Percentiles rank a stretch among this genome's conserved stretches.
Evolutionary conservation across 2,113 vertebrate species (phyloP).

Genomic region (Xenus cinereus): DNA sequence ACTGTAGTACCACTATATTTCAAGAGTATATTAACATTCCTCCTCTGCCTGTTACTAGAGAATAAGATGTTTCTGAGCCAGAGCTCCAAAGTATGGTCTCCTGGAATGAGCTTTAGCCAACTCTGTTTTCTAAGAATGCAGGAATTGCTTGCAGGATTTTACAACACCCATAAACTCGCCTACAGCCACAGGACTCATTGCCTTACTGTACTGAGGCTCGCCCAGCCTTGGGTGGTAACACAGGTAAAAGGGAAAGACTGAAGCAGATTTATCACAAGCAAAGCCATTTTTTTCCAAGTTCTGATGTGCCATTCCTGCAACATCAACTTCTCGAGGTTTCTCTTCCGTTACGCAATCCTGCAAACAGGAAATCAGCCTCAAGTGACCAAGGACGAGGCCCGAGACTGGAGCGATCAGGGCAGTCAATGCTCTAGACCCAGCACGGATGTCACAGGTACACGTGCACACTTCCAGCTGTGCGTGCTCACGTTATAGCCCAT

Average conservation of each 20-base stretch:
- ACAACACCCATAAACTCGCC: background rate
- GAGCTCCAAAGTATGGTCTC: background rate
- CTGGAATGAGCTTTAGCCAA: background rate
- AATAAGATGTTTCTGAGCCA: background rate
- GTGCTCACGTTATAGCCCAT: rapidly evolving
- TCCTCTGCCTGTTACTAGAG: background rate
- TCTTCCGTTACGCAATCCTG: background rate
- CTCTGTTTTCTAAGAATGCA: background rate
- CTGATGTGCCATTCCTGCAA: background rate
- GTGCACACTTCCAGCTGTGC: rapidly evolving
- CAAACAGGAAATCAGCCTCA: background rate
- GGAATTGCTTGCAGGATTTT: background rate
- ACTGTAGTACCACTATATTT: background rate
- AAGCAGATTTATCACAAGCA: background rate
- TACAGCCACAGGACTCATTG: background rate
- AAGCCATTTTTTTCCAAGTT: background rate
- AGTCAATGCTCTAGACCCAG: background rate
- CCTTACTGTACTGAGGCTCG: rapidly evolving
- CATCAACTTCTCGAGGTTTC: background rate
- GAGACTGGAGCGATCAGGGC: rapidly evolving
- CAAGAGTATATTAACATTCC: background rate
- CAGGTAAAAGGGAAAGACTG: background rate
- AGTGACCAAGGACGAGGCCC: background rate
- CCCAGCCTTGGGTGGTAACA: background rate
- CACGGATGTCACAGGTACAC: rapidly evolving